These are phyloP conservation scores for Noctuana brunneofusca DNA, from an alignment of 2,888 invertebrate species.

Conservation along the genomic window DNA sequence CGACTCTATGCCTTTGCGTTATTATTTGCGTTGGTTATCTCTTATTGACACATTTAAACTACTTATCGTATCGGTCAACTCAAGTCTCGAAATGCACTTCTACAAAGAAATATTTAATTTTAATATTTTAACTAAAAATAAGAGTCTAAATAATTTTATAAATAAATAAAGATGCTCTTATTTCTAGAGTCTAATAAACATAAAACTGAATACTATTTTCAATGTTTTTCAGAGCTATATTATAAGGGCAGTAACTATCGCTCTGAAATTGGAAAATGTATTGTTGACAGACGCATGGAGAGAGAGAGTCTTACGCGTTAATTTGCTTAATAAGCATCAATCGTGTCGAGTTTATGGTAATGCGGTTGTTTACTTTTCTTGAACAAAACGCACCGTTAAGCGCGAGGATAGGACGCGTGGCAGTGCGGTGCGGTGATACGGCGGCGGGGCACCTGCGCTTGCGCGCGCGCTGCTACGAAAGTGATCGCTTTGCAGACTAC, in stretches of 20 bases:
- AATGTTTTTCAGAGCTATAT: no score
- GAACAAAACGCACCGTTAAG: slow-evolving; percentile 63
- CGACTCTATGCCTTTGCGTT: slow-evolving; percentile 59
- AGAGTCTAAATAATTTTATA: no score
- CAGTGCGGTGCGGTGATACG: slow-evolving; percentile 36
- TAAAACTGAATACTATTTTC: no score
- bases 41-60: slow-evolving; percentile 72
- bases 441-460: slow-evolving; percentile 43
- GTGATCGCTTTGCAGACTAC: slow-evolving; percentile 51
- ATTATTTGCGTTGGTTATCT: slow-evolving; percentile 74
- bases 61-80: slow-evolving; percentile 78
- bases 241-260: no score
- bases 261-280: not conserved
- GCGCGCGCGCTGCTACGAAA: slow-evolving; percentile 53
- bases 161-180: no score
- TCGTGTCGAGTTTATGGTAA: slow-evolving; percentile 37
- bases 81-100: slow-evolving; percentile 57
- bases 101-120: slow-evolving; percentile 39
- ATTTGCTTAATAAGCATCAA: slow-evolving; percentile 37
- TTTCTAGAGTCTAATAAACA: no score
- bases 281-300: not conserved
- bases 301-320: slow-evolving; percentile 22
- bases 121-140: slow-evolving; percentile 19
- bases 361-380: slow-evolving; percentile 52
- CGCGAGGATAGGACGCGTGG: slow-evolving; percentile 30